These are phyloP conservation scores for Leptura quadrifasciata DNA, from an alignment of 2,888 invertebrate species.

Conservation along the genomic window DNA sequence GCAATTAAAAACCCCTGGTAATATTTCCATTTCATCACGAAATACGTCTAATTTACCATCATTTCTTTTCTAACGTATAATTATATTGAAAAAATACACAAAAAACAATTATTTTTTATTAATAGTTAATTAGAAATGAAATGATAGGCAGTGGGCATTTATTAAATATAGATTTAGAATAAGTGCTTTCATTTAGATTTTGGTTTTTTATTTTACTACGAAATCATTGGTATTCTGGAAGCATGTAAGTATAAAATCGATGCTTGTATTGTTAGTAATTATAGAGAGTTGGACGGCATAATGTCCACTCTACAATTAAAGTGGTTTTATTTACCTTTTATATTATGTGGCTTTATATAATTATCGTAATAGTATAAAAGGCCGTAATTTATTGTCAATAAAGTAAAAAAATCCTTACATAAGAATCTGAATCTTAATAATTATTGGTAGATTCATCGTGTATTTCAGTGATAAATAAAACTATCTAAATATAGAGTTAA, in stretches of 20 bases:
- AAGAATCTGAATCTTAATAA: slow-evolving; percentile 9
- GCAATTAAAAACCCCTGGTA: slow-evolving; percentile 58
- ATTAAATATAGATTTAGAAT: slow-evolving; percentile 50
- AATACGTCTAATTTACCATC: slow-evolving; percentile 51
- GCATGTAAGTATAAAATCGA: slow-evolving; percentile 51
- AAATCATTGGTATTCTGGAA: slow-evolving; percentile 35
- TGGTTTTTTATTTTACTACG: slow-evolving; percentile 40
- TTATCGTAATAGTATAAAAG: slow-evolving; percentile 50
- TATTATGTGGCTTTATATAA: slow-evolving; percentile 46
- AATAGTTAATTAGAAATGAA: slow-evolving; percentile 48
- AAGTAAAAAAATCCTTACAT: neutral
- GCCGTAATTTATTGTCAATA: slow-evolving; percentile 34
- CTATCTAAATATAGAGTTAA: neutral
- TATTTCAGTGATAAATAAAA: neutral
- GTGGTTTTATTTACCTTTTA: slow-evolving; percentile 50
- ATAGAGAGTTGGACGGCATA: slow-evolving; percentile 42
- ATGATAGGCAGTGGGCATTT: slow-evolving; percentile 29
- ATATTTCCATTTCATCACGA: slow-evolving; percentile 53
- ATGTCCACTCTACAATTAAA: slow-evolving; percentile 46
- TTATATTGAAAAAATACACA: slow-evolving; percentile 50
- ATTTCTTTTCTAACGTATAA: slow-evolving; percentile 49
- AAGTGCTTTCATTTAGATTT: slow-evolving; percentile 54
- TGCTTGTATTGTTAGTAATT: slow-evolving; percentile 46
- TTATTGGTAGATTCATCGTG: neutral
- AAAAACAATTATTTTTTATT: slow-evolving; percentile 46